Evolutionary conservation across 2,797 vertebrate species (phyloP), one percentile per base, ranked within the genome.

Genomic region (Parauchenoglanis ngamensis): DNA sequence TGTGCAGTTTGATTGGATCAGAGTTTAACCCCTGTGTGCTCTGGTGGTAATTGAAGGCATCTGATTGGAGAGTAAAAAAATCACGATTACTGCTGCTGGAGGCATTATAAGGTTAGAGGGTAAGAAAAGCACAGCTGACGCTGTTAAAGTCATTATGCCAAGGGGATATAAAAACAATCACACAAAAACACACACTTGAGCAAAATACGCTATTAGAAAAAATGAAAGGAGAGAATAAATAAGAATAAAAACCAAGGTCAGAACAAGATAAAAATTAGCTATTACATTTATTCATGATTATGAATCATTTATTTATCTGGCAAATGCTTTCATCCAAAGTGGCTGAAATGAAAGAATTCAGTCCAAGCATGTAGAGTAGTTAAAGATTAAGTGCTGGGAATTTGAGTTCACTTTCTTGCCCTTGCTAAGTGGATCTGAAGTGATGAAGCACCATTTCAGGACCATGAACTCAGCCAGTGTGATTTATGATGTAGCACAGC

Each of bases 1-100:
- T 2, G 65, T 68, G 63, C 4, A 25, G 21, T 75, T 68, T 78
- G 78, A 90, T 86, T 90, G 88, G 76, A 61, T 78, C 54, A 79
- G 72, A 78, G 67, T 76, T 79, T 87, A 86, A 79, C 65, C 68
- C 44, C 68, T 86, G 63, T 61, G 15, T 44, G 56, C 15, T 40
- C 77, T 73, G 57, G 46, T 84, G 78, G 76, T 78, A 82, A 88
- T 79, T 59, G 49, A 76, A 68, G 61, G 76, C 54, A 21, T 83
- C 10, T 84, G 85, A 89, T 65, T 87, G 78, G 28, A 70, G 84
- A n/a, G 61, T 54, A 15, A 54, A 86, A 86, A 72, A 61, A 44
- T 57, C 52, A 19, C 44, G n/a, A 89, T 68, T 87, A 52, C 44
- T 52, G 68, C 52, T 82, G 49, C 35, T 40, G 67, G 40, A 75